Percentiles rank a stretch among this genome's conserved stretches.
phyloP scores from a whole-genome alignment of 2,888 invertebrate genomes.

The Caenorhabditis imperialis region DNA sequence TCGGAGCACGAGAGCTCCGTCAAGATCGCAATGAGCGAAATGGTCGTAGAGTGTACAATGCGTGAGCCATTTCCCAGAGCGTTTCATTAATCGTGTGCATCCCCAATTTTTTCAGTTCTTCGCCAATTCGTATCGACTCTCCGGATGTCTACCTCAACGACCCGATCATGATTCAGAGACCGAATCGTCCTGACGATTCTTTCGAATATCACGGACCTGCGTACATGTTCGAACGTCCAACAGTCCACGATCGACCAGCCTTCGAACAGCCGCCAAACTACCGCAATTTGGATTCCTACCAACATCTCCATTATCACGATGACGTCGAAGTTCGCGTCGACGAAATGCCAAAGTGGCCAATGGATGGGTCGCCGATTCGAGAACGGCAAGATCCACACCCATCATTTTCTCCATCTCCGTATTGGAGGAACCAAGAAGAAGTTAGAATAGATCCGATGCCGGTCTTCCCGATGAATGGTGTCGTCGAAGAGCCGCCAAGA shows the following conservation, averaged over 20 bases:
- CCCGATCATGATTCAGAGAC: too few species aligned
- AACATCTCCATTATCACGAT: not conserved
- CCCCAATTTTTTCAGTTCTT: not conserved
- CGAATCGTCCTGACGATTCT: too few species aligned
- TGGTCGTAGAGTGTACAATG: not conserved
- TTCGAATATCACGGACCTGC: too few species aligned
- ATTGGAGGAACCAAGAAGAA: conserved; percentile 16
- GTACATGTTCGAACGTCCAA: too few species aligned
- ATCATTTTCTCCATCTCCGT: not conserved
- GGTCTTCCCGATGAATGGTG: conserved; percentile 24
- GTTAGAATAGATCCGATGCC: conserved; percentile 40
- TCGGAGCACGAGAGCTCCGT: conserved; percentile 5
- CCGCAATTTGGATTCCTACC: not conserved
- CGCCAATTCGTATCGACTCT: not conserved
- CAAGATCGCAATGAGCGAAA: too few species aligned
- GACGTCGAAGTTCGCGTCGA: conserved; percentile 20
- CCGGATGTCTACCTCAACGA: not conserved
- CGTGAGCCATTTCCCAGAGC: conserved; percentile 1
- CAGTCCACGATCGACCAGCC: too few species aligned
- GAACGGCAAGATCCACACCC: not conserved
- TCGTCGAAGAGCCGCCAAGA: not conserved
- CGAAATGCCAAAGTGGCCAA: conserved; percentile 37
- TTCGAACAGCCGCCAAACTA: conserved; percentile 13
- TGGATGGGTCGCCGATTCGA: conserved; percentile 5
- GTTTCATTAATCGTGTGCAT: not conserved